phyloP scores from a whole-genome alignment of 1,140 invertebrate species.

The Lepidurus arcticus region DNA sequence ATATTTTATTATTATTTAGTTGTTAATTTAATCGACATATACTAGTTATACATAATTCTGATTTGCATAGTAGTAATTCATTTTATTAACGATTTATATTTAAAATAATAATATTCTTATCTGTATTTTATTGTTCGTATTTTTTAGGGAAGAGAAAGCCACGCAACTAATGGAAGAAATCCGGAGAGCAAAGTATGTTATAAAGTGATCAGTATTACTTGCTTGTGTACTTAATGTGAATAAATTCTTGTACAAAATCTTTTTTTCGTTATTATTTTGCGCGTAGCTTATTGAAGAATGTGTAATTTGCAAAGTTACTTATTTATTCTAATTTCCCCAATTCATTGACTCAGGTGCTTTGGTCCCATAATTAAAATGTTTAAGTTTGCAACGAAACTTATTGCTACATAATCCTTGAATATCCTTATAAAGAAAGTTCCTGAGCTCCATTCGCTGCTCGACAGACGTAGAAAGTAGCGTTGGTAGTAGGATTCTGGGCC shows the following conservation, averaged over 20 bases:
- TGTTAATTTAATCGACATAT: no score
- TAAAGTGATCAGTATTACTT: background rate
- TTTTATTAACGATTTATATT: no score
- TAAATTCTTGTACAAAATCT: background rate
- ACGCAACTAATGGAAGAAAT: conserved; percentile 23
- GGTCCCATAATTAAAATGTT: no score
- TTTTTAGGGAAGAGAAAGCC: conserved; percentile 26
- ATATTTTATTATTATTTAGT: background rate
- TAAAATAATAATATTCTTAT: no score
- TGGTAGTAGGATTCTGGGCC: background rate
- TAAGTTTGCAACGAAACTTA: background rate
- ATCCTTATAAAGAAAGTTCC: background rate
- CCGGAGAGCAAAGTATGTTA: conserved; percentile 21
- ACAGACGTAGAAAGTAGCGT: background rate
- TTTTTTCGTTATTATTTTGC: background rate
- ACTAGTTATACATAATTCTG: no score
- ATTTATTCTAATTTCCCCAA: no score
- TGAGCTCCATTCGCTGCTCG: background rate
- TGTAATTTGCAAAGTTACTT: no score
- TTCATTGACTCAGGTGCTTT: no score
- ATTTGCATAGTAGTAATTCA: no score
- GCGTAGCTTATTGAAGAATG: no score
- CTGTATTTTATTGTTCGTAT: background rate
- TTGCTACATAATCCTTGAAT: background rate
- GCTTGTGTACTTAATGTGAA: background rate